A percentile compares a stretch with the other conserved stretches of the same genome.
phyloP scores from a whole-genome alignment of 92 coral and sea anemone species.

The Epizoanthus ramosus region DNA sequence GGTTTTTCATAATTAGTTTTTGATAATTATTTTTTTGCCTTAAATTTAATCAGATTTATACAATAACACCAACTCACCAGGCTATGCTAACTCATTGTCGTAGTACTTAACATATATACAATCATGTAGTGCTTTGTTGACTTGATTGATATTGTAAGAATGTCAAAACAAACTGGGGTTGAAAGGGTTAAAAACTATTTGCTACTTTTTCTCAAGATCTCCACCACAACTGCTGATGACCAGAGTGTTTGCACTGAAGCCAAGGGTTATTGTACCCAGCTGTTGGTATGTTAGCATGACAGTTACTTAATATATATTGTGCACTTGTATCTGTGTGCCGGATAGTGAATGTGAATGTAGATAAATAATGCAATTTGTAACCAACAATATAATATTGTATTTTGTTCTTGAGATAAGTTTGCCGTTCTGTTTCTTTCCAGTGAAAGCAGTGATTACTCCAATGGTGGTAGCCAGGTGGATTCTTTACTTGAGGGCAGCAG shows the following conservation, averaged over 20 bases:
- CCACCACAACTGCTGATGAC: slow-evolving; percentile 91
- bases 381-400: no score
- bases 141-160: not conserved
- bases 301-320: not conserved
- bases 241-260: slow-evolving; percentile 90
- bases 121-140: no score
- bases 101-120: not conserved
- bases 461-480: slow-evolving; percentile 51
- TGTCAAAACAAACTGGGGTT: not conserved
- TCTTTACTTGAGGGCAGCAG: slow-evolving; percentile 44
- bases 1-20: no score
- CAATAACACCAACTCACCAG: no score
- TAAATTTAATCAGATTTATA: no score
- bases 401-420: not conserved
- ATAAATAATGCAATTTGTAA: not conserved
- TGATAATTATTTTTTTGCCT: no score
- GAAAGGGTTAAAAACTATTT: not conserved
- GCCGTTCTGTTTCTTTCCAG: slow-evolving; percentile 32
- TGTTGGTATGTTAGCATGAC: slow-evolving; percentile 56
- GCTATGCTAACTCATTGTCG: no score
- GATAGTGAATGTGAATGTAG: not conserved
- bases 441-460: slow-evolving; percentile 71
- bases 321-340: no score
- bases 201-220: slow-evolving; percentile 54
- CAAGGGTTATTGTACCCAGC: slow-evolving; percentile 67